Evolutionary conservation across 1,140 invertebrate species (phyloP), one percentile per base, ranked within the genome.

Genomic region (Sycophila sp.): DNA sequence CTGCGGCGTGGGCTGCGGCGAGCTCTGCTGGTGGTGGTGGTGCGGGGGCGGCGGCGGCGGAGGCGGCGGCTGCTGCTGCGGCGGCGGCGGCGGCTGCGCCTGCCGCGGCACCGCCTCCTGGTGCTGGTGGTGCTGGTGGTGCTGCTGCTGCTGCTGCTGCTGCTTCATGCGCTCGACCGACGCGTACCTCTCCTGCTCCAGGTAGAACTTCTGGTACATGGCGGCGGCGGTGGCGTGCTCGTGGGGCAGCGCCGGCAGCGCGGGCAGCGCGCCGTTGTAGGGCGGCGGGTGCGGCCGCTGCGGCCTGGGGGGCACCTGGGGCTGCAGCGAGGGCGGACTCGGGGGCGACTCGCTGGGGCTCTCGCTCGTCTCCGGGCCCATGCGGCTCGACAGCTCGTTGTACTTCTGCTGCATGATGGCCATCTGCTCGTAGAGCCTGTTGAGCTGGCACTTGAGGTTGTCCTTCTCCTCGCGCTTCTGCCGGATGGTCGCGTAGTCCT

Each of bases 381-480:
- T 94, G 77, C 94, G 88, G 79, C 92, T 94, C 81, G 93, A 94
- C 73, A 96, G 86, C 81, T 96, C 93, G 77, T 93, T 89, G 81
- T 96, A 97, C 79, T 94, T 94, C 81, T 96, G 93, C 85, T 96
- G 94, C 92, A 97, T 96, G 79, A 92, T 92, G 2, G 93, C 94
- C 64, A 97, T 85, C 83, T 97, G 94, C 77, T 96, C 92, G 86
- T 96, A 94, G 89, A 97, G 92, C 55, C 91, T 92, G 58, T 94
- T 90, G 76, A 96, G 85, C 85, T 97, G 94, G 65, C 91, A 92
- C 83, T 95, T 94, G 2, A 96, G 87, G 40, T 92, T 91, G 80
- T 94, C 93, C 83, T 94, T 94, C 81, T 94, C 93, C 69, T 93
- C 92, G 59, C 93, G 89, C 84, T 94, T 94, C 80, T 94, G 92